Conservation (phyloP, 2,888 invertebrate species). For the Anoplius nigerrimus region DNA sequence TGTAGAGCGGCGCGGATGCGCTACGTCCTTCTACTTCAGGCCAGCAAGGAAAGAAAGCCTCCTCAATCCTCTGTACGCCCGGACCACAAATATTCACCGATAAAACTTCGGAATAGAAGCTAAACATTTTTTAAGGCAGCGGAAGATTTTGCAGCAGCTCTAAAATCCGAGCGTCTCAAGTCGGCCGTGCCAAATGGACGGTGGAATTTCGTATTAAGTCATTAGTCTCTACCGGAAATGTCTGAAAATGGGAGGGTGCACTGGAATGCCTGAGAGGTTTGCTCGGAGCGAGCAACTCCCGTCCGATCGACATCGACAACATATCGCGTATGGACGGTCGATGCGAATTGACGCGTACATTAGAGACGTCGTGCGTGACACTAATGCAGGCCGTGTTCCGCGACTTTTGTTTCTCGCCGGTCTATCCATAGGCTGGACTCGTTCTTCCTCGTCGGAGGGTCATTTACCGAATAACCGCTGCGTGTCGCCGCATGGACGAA, state of each 20-base stretch:
- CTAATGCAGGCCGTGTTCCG: conserved; percentile 16
- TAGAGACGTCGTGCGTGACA: conserved; percentile 38
- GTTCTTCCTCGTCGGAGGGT: conserved; percentile 19
- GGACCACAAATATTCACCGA: too few relatives aligned
- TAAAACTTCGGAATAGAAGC: too few relatives aligned
- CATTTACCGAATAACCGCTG: conserved; percentile 41
- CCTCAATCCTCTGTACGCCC: too few relatives aligned
- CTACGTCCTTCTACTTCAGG: too few relatives aligned
- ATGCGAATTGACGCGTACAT: too few relatives aligned
- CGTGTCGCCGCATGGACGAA: conserved; percentile 29
- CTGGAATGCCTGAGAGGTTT: conserved; percentile 1
- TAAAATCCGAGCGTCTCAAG: conserved; percentile 1
- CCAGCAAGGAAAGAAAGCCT: too few relatives aligned
- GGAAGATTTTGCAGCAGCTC: too few relatives aligned
- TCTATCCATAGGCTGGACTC: conserved; percentile 6
- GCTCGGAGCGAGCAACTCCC: background rate
- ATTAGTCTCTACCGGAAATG: conserved; percentile 27
- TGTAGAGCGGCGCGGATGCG: too few relatives aligned
- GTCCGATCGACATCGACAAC: conserved; percentile 1
- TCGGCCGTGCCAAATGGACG: background rate
- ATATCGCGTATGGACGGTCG: background rate
- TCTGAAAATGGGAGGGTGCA: conserved; percentile 18
- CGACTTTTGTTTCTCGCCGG: conserved; percentile 17
- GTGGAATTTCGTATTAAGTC: conserved; percentile 19
- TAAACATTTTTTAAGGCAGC: too few relatives aligned